These are phyloP conservation scores for Scaptomyza cyrtandrae DNA, from an alignment of 2,888 invertebrate species.

Conservation along the genomic window DNA sequence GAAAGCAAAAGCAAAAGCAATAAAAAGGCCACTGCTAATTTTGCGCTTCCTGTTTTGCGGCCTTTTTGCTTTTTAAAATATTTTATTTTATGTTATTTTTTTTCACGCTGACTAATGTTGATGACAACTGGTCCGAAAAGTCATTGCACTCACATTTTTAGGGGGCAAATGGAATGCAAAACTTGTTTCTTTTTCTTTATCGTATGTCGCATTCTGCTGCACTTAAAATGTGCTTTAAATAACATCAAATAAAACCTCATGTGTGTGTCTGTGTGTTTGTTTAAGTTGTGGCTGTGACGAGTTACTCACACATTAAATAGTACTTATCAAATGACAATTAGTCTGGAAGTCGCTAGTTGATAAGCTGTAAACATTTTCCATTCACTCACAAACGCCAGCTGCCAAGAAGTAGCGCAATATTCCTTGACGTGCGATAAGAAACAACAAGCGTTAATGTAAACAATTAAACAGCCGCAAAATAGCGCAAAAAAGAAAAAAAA, in stretches of 20 bases:
- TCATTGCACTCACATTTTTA: constrained; percentile 63
- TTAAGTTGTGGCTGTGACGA: background rate
- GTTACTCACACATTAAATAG: background rate
- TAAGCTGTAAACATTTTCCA: constrained; percentile 27
- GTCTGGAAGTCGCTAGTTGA: constrained; percentile 23
- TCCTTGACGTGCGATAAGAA: constrained; percentile 40
- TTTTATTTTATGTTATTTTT: background rate
- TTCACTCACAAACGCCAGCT: constrained; percentile 1
- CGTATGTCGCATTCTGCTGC: constrained; percentile 11
- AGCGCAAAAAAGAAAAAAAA: constrained; percentile 17
- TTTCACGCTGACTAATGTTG: constrained; percentile 53
- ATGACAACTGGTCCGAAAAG: constrained; percentile 52
- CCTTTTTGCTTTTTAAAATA: constrained; percentile 20
- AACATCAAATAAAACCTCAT: constrained; percentile 2
- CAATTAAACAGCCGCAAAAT: constrained; percentile 14
- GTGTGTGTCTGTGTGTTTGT: background rate
- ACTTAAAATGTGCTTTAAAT: constrained; percentile 23
- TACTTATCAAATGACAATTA: constrained; percentile 5
- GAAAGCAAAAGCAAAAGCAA: constrained; percentile 2
- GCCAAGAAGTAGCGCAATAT: constrained; percentile 26
- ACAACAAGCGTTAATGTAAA: constrained; percentile 36
- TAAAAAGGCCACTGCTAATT: constrained; percentile 37
- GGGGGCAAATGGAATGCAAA: constrained; percentile 31
- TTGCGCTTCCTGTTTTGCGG: constrained; percentile 47
- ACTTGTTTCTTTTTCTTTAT: constrained; percentile 40